phyloP scores from a whole-genome alignment of 1,140 invertebrate genomes.

The Nautilus pompilius region DNA sequence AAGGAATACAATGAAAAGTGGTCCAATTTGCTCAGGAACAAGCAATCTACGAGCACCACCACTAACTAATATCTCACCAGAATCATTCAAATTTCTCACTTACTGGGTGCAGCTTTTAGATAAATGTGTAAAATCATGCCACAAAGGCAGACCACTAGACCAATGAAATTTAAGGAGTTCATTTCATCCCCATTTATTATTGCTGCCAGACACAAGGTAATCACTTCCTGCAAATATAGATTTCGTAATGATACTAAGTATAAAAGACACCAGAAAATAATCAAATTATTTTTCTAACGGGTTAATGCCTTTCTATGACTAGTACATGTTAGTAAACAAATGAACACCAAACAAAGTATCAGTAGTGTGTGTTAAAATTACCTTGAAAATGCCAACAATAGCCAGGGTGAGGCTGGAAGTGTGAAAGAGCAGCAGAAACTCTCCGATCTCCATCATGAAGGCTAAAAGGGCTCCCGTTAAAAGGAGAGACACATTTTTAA shows the following conservation, averaged over 20 bases:
- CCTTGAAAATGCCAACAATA: conserved; percentile 95
- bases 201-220: conserved; percentile 81
- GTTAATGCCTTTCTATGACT: background rate
- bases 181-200: conserved; percentile 83
- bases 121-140: conserved; percentile 86
- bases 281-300: background rate
- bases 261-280: background rate
- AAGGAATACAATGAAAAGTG: background rate
- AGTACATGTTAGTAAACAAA: background rate
- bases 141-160: conserved; percentile 79
- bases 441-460: conserved; percentile 87
- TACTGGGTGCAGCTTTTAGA: conserved; percentile 64
- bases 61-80: background rate
- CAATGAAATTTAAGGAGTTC: conserved; percentile 77
- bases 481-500: conserved; percentile 55
- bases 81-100: conserved; percentile 13
- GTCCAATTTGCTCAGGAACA: background rate
- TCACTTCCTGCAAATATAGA: conserved; percentile 76
- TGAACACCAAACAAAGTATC: background rate
- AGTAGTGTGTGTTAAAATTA: conserved; percentile 50
- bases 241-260: conserved; percentile 1
- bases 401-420: conserved; percentile 97
- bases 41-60: background rate
- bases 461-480: conserved; percentile 79
- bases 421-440: conserved; percentile 87